phyloP scores from a whole-genome alignment of 2,797 vertebrate genomes.

The Intellagama lesueurii region DNA sequence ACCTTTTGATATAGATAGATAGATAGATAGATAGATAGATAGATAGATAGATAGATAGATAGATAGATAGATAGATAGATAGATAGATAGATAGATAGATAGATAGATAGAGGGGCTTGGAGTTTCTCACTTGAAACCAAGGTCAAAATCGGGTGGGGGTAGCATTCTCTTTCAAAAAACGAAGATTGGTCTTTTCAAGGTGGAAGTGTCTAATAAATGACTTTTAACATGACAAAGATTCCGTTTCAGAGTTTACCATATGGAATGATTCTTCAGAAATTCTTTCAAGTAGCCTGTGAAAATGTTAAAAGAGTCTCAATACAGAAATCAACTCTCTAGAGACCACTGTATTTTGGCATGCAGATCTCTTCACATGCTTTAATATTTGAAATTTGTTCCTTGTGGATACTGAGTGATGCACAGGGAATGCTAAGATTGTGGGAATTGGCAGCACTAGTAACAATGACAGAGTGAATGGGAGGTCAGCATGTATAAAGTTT shows the following conservation, averaged over 20 bases:
- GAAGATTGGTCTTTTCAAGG: not conserved
- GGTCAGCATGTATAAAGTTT: slow-evolving; percentile 71
- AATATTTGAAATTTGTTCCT: slow-evolving; percentile 84
- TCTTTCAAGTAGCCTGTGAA: slow-evolving; percentile 82
- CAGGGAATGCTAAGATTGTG: slow-evolving; percentile 84
- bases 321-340: slow-evolving; percentile 79
- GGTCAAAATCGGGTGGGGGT: too few relatives aligned
- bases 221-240: slow-evolving; percentile 67
- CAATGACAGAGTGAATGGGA: slow-evolving; percentile 78
- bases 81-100: too few relatives aligned
- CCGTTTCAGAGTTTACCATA: slow-evolving; percentile 80
- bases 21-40: too few relatives aligned
- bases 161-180: slow-evolving; percentile 65
- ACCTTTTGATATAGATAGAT: too few relatives aligned
- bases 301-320: slow-evolving; percentile 80
- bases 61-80: too few relatives aligned
- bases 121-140: too few relatives aligned
- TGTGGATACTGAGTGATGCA: slow-evolving; percentile 84
- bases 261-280: slow-evolving; percentile 76
- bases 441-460: slow-evolving; percentile 83
- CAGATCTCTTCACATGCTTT: slow-evolving; percentile 86
- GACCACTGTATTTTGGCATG: slow-evolving; percentile 79
- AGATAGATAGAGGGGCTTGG: too few relatives aligned
- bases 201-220: slow-evolving; percentile 73
- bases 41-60: too few relatives aligned